These are phyloP conservation scores for Tortricodes alternella DNA, from an alignment of 2,888 invertebrate genomes.

Conservation along the genomic window DNA sequence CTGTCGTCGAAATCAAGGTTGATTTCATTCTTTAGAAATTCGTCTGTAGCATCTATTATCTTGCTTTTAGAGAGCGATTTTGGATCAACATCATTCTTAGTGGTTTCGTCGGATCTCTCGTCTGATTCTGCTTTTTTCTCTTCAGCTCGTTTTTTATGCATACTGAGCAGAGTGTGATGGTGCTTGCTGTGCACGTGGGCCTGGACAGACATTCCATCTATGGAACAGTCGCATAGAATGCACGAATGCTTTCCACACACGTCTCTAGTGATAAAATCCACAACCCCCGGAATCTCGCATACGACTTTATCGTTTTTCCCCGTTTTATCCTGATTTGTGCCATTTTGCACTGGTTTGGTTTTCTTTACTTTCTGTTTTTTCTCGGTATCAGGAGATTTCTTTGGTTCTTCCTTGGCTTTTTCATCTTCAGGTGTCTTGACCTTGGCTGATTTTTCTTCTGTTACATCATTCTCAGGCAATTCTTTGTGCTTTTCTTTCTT, in stretches of 20 bases:
- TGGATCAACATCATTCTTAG: neutral
- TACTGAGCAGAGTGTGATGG: constrained; percentile 40
- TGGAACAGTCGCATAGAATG: constrained; percentile 41
- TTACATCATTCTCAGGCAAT: too few relatives aligned
- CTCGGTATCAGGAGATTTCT: neutral
- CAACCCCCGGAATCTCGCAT: constrained; percentile 34
- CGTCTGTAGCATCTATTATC: constrained; percentile 37
- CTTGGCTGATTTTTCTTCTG: neutral
- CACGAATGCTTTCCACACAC: constrained; percentile 37
- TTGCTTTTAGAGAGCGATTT: constrained; percentile 30
- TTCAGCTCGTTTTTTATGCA: constrained; percentile 38
- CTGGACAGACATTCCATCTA: constrained; percentile 5
- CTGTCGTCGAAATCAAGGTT: constrained; percentile 42
- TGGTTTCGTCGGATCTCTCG: neutral
- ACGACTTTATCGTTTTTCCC: constrained; percentile 33
- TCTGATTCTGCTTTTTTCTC: constrained; percentile 12
- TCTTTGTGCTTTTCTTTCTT: constrained; percentile 17
- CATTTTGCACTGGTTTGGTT: neutral
- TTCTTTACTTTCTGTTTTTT: neutral
- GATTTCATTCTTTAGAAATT: constrained; percentile 45
- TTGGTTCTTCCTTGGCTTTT: neutral
- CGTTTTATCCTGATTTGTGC: neutral
- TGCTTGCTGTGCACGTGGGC: constrained; percentile 38
- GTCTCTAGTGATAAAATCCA: constrained; percentile 36
- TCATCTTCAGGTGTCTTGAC: neutral